These are phyloP conservation scores for Hydrophis major DNA, from an alignment of 2,797 vertebrate species.

Conservation along the genomic window DNA sequence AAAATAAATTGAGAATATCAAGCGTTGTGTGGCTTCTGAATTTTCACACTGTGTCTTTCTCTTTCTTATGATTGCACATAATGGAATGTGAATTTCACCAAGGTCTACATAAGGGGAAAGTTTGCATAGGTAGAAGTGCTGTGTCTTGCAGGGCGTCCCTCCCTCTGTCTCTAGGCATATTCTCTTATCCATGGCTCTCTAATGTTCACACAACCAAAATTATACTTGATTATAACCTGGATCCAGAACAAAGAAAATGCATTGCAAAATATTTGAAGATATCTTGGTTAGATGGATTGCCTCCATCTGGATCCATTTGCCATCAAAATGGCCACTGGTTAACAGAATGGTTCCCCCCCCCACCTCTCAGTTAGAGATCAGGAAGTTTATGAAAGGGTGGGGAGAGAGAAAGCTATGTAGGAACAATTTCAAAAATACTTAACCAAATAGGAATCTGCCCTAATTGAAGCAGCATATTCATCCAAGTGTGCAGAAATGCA, in stretches of 20 bases:
- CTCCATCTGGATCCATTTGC: not conserved
- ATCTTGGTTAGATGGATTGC: not conserved
- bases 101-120: not conserved
- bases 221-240: not conserved
- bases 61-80: not conserved
- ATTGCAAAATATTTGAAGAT: not conserved
- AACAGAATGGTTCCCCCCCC: not conserved
- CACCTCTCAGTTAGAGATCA: not conserved
- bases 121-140: not conserved
- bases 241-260: not conserved
- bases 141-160: not conserved
- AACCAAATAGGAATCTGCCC: conserved; percentile 1
- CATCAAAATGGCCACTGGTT: not conserved
- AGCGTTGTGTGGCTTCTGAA: not conserved
- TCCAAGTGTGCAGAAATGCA: conserved; percentile 2
- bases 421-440: not conserved
- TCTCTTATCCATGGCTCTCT: not conserved
- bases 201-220: not conserved
- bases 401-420: not conserved
- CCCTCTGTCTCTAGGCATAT: not conserved
- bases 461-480: conserved; percentile 16
- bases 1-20: not conserved
- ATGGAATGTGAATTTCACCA: not conserved
- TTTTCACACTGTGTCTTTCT: not conserved
- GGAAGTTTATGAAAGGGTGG: not conserved